Evolutionary conservation across 2,888 invertebrate species (phyloP).

Genomic region (Nipponacmea schrenckii): DNA sequence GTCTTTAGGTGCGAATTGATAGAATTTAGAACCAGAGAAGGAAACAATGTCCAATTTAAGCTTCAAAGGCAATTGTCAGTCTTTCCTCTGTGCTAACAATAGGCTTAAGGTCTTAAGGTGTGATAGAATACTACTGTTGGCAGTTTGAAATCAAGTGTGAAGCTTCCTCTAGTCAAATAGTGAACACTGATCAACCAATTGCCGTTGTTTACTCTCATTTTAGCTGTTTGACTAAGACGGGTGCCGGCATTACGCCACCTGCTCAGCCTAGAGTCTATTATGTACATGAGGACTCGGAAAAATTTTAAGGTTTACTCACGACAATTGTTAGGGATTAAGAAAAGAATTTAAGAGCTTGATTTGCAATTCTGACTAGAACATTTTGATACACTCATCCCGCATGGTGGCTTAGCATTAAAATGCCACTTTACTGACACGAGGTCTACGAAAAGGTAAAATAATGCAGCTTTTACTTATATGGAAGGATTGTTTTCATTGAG

Average conservation of each 20-base stretch:
- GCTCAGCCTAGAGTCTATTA: constrained; percentile 14
- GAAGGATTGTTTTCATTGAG: constrained; percentile 6
- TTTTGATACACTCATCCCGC: constrained; percentile 20
- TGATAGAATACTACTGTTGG: constrained; percentile 6
- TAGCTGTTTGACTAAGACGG: constrained; percentile 20
- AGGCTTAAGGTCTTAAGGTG: constrained; percentile 8
- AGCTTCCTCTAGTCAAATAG: constrained; percentile 16
- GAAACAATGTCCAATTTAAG: constrained; percentile 1
- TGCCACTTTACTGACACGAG: constrained; percentile 13
- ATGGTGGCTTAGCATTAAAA: constrained; percentile 10
- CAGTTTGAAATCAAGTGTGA: constrained; percentile 12
- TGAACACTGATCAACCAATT: constrained; percentile 5
- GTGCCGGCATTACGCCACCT: constrained; percentile 22
- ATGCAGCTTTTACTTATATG: constrained; percentile 23
- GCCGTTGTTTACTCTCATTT: constrained; percentile 20
- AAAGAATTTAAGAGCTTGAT: constrained; percentile 17
- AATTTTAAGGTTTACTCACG: constrained; percentile 29
- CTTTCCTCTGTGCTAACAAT: background rate
- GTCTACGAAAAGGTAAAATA: constrained; percentile 8
- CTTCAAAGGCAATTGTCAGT: background rate
- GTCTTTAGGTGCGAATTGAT: no score
- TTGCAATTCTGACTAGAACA: constrained; percentile 19
- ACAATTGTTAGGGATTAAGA: constrained; percentile 30
- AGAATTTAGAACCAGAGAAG: no score
- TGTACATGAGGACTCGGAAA: constrained; percentile 27